Base-by-base conservation (phyloP, 53 echinoderm and acorn worm species). In the Astropecten irregularis region DNA sequence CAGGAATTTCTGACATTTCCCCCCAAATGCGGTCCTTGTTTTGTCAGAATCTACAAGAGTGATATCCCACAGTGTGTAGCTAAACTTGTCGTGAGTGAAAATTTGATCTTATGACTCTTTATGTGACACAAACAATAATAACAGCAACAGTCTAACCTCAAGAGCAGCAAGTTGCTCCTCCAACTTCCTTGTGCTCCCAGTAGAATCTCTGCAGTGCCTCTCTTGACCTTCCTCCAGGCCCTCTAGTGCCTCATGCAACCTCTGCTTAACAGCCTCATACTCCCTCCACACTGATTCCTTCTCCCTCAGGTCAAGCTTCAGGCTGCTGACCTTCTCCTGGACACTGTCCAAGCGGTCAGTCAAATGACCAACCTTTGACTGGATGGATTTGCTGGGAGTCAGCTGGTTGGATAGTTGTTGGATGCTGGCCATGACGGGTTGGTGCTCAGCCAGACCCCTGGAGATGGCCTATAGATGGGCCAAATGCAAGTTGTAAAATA, bases 391-490 rank as follows among this genome's bases (percentile, higher is more conserved):
- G 25, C 53, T 73, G 26, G 59, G 32, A 15, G 33, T 55, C 60
- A 84, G 44, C 48, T 77, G 68, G 23, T 34, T 64, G 54, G 89
- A 54, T 66, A 68, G 54, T 14, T 76, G 54, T 33, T 67, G 71
- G 48, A 92, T 86, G 69, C 42, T 89, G 40, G 58, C 52, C 86
- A 89, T 82, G 4, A 89, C 22, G 15, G 81, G 81, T 69, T 70
- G 49, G 52, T 91, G 50, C 62, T 77, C 85, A 19, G 73, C 37
- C 29, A 91, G 42, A 28, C 69, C 88, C 61, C 66, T 61, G n/a
- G 66, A 50, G n/a, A 90, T 6, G 19, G 49, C 71, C 93, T 93
- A 73, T n/a, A n/a, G n/a, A n/a, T n/a, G n/a, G n/a, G n/a, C n/a
- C n/a, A n/a, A n/a, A n/a, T n/a, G n/a, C n/a, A n/a, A n/a, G n/a